Evolutionary conservation across 2,888 invertebrate genomes (phyloP).

Genomic region (Mythimna impura): DNA sequence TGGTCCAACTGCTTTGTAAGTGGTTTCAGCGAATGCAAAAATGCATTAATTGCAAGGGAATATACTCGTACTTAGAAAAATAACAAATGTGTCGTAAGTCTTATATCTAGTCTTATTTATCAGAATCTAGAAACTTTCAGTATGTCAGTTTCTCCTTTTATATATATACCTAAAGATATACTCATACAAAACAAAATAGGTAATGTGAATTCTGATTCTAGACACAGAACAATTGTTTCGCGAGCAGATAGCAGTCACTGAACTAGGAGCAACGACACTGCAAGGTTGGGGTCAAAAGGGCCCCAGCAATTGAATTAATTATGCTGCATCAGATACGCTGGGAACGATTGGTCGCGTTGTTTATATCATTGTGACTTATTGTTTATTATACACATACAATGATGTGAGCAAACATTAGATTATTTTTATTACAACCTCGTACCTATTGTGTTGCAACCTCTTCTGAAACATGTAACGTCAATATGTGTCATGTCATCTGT

Average conservation of each 20-base stretch:
- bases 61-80: too few species aligned
- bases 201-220: constrained; percentile 25
- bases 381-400: constrained; percentile 49
- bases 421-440: constrained; percentile 28
- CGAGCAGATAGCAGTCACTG: constrained; percentile 41
- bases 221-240: constrained; percentile 32
- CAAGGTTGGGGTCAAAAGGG: constrained; percentile 84
- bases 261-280: constrained; percentile 76
- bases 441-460: constrained; percentile 9
- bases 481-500: constrained; percentile 2
- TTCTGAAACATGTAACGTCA: constrained; percentile 20
- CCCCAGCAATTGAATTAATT: constrained; percentile 74
- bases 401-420: constrained; percentile 31
- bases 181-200: neutral
- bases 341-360: constrained; percentile 46
- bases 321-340: constrained; percentile 39
- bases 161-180: too few species aligned
- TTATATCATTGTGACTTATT: constrained; percentile 64
- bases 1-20: too few species aligned
- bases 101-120: too few species aligned
- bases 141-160: too few species aligned
- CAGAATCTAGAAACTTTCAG: too few species aligned
- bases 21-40: too few species aligned
- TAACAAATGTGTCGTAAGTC: too few species aligned
- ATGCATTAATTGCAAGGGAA: too few species aligned